Evolutionary conservation across 2,888 invertebrate species (phyloP).

Genomic region (Ophion ventricosus): DNA sequence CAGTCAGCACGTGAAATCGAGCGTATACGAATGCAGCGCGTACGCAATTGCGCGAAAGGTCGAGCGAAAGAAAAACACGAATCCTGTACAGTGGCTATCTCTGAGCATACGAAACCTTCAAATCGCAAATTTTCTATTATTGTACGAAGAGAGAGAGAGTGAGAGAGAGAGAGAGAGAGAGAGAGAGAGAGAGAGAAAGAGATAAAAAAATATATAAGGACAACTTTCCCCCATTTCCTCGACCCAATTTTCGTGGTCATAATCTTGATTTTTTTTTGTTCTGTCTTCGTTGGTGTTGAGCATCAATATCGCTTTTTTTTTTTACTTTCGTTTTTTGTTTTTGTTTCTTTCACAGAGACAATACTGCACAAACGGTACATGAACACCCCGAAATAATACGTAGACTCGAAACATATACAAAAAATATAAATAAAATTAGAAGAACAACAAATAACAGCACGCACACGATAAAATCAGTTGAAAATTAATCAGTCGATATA

Average conservation of each 20-base stretch:
- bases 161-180: not conserved
- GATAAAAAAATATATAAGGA: not conserved
- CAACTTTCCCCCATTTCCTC: conserved; percentile 40
- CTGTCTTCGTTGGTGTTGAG: conserved; percentile 31
- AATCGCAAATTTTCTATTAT: conserved; percentile 6
- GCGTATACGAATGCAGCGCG: conserved; percentile 13
- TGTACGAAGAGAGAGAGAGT: not conserved
- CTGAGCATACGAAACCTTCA: conserved; percentile 7
- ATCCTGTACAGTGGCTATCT: conserved; percentile 60
- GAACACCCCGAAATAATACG: conserved; percentile 56
- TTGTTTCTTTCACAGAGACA: conserved; percentile 73
- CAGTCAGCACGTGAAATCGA: conserved; percentile 21
- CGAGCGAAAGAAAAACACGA: conserved; percentile 11
- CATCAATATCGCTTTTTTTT: conserved; percentile 63
- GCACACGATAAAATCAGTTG: conserved; percentile 50
- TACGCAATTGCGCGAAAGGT: conserved; percentile 19
- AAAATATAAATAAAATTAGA: not conserved
- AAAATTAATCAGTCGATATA: conserved; percentile 43
- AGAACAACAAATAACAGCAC: conserved; percentile 65
- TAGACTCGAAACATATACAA: conserved; percentile 37
- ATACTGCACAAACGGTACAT: conserved; percentile 77
- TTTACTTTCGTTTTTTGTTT: conserved; percentile 61
- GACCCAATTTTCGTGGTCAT: conserved; percentile 43
- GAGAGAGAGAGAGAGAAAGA: not conserved
- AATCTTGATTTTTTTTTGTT: conserved; percentile 63